A percentile compares a stretch with the other conserved stretches of the same genome.
Conservation (phyloP, 2,888 invertebrate species). For the Eristalinus aeneus region DNA sequence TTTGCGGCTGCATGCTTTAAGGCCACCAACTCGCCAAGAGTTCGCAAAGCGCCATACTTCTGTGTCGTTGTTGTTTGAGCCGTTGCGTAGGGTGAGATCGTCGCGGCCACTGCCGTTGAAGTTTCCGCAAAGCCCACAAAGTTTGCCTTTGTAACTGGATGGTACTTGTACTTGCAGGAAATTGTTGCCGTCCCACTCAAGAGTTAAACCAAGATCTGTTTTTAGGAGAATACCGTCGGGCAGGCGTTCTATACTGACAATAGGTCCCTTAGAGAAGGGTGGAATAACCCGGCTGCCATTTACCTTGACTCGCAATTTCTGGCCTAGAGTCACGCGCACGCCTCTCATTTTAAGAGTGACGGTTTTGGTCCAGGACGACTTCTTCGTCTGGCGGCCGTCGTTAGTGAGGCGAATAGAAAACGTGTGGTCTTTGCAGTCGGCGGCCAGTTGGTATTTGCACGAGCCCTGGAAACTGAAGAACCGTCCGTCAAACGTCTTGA, state of each 20-base stretch:
- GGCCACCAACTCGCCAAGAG: slow-evolving; percentile 95
- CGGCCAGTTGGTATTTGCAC: slow-evolving; percentile 93
- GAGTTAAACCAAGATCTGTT: slow-evolving; percentile 88
- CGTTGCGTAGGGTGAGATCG: slow-evolving; percentile 89
- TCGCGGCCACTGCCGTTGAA: slow-evolving; percentile 93
- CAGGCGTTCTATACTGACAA: slow-evolving; percentile 84
- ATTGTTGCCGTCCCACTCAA: slow-evolving; percentile 96
- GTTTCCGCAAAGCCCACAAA: slow-evolving; percentile 97
- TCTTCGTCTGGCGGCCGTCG: slow-evolving; percentile 89
- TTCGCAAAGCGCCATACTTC: slow-evolving; percentile 88
- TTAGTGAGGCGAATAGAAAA: slow-evolving; percentile 95
- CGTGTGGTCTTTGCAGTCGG: slow-evolving; percentile 89
- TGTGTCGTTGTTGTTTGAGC: slow-evolving; percentile 84
- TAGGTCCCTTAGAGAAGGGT: slow-evolving; percentile 84
- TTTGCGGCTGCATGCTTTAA: slow-evolving; percentile 85
- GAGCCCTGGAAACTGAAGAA: slow-evolving; percentile 96
- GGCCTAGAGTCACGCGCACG: slow-evolving; percentile 91
- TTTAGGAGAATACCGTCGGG: slow-evolving; percentile 85
- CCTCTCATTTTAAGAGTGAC: slow-evolving; percentile 89
- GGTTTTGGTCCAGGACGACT: slow-evolving; percentile 95
- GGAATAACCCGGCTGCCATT: slow-evolving; percentile 88
- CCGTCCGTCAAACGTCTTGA: slow-evolving; percentile 96
- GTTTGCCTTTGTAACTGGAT: slow-evolving; percentile 86
- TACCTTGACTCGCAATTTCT: slow-evolving; percentile 92
- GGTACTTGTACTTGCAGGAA: slow-evolving; percentile 93